These are phyloP conservation scores for Rhinatrema bivittatum DNA, from an alignment of 2,797 vertebrate species.

Conservation along the genomic window DNA sequence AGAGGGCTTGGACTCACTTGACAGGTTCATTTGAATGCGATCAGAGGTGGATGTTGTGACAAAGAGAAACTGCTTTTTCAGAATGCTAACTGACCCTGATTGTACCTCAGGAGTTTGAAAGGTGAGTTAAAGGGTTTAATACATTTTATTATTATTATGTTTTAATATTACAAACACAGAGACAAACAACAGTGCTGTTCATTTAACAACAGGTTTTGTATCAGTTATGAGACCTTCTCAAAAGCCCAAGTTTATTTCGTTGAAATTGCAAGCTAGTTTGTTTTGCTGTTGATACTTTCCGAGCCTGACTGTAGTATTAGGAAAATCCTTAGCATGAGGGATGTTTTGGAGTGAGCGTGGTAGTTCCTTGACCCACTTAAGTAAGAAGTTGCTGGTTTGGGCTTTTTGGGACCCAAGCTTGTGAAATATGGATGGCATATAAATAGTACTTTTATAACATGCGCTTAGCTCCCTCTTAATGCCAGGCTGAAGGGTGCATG, in stretches of 20 bases:
- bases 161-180: too few relatives aligned
- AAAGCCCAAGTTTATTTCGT: neutral
- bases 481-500: too few relatives aligned
- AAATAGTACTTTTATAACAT: too few relatives aligned
- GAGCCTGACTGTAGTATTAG: conserved; percentile 26
- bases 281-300: conserved; percentile 7
- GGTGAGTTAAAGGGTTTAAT: too few relatives aligned
- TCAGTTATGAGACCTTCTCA: conserved; percentile 25
- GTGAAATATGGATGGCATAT: too few relatives aligned
- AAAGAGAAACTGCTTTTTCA: conserved; percentile 80
- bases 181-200: conserved; percentile 27
- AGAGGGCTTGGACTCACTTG: conserved; percentile 89
- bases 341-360: too few relatives aligned
- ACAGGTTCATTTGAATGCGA: conserved; percentile 79
- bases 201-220: conserved; percentile 24
- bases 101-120: conserved; percentile 97
- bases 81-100: conserved; percentile 98
- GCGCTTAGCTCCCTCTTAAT: too few relatives aligned
- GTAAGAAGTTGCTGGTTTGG: too few relatives aligned
- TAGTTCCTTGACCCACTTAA: too few relatives aligned
- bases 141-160: too few relatives aligned
- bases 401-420: too few relatives aligned
- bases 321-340: conserved; percentile 24
- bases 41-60: conserved; percentile 81
- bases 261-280: neutral